Evolutionary conservation across 2,113 vertebrate species (phyloP).

Genomic region (Tenebrosternarchus preto): DNA sequence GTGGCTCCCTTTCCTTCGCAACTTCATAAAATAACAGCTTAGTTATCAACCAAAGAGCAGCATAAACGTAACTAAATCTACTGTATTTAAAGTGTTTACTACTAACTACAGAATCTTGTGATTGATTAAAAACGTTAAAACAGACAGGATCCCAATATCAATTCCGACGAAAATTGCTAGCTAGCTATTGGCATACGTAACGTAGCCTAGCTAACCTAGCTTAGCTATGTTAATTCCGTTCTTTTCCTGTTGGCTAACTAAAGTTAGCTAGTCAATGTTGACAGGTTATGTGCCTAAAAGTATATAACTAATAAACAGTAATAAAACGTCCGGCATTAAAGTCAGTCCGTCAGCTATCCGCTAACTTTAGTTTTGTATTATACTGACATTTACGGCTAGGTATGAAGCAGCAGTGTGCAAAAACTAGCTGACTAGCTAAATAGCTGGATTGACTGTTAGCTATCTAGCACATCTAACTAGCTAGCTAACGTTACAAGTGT

Average conservation of each 20-base stretch:
- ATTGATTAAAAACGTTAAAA: neutral
- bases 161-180: neutral
- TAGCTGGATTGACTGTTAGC: neutral
- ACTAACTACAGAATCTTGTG: neutral
- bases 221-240: neutral
- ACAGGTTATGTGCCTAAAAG: neutral
- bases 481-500: too few relatives aligned
- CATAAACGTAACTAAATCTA: neutral
- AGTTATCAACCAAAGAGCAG: neutral
- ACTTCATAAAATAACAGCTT: neutral
- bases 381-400: too few relatives aligned
- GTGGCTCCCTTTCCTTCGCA: constrained; percentile 14
- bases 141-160: neutral
- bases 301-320: neutral
- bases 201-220: neutral
- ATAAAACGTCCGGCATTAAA: neutral
- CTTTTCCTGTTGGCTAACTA: too few relatives aligned
- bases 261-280: neutral
- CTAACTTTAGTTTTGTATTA: too few relatives aligned
- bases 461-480: too few relatives aligned
- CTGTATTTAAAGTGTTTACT: neutral
- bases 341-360: neutral
- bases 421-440: neutral
- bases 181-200: neutral
- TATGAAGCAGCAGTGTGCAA: too few relatives aligned